Base-by-base conservation (phyloP, 1,140 invertebrate species). In the Euglossa dilemma region DNA sequence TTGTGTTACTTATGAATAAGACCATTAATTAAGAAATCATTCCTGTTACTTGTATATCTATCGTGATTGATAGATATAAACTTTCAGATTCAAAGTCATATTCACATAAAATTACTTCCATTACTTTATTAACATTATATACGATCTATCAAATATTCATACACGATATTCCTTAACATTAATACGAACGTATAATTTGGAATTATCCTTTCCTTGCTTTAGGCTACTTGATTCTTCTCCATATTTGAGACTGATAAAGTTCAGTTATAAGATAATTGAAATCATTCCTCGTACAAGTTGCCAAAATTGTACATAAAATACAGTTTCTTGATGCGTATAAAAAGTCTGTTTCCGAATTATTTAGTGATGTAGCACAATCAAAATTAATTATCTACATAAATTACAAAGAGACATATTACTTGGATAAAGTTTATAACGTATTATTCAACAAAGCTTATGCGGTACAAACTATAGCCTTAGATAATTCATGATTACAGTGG, bases 371-470 rank as follows among this genome's bases (percentile, higher is more conserved):
- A 45, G 45, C 14, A 6, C 25, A 63, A 80, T 71, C n/a, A 43
- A 86, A 85, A 80, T 75, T 52, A 69, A 73, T 85, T 83, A 75
- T 76, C 61, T 78, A 80, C 63, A 81, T 28, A 83, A 87, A 80
- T 76, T 25, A 81, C 69, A 69, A 74, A 75, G 6, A 43, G 64
- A 70, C 25, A 59, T 54, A 23, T 70, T 56, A 70, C 16, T 73
- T 54, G 54, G 52, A 20, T 81, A 80, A 71, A 36, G 43, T 61
- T 79, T 83, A 83, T 78, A 78, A 71, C 57, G 36, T 67, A 64
- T 78, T 83, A 79, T 78, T 63, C 25, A 79, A 83, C 67, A 79
- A 78, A 70, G 57, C 59, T 69, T 77, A 79, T 23, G 56, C 23
- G 20, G 14, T 75, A 82, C 63, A 82, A 77, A 82, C 63, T 77